phyloP scores from a whole-genome alignment of 2,113 vertebrate genomes.

The Glareola pratincola region DNA sequence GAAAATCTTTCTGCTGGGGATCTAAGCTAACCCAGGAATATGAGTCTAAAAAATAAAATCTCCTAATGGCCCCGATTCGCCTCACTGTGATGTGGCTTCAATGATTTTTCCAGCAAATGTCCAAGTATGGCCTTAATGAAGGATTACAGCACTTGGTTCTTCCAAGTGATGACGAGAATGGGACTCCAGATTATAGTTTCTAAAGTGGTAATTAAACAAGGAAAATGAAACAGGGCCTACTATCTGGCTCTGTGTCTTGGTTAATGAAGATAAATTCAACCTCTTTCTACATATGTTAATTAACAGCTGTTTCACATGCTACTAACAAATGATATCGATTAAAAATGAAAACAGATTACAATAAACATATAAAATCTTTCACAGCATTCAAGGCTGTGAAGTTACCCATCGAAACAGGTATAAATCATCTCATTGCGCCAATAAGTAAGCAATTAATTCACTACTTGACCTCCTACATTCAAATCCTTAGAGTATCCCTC shows the following conservation, averaged over 20 bases:
- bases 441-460: not conserved
- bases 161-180: not conserved
- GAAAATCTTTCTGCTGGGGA: not conserved
- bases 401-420: not conserved
- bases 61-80: not conserved
- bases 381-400: not conserved
- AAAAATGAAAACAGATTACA: conserved; percentile 6
- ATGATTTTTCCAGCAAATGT: not conserved
- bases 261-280: conserved; percentile 37
- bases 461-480: not conserved
- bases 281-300: not conserved
- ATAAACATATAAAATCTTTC: not conserved
- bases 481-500: not conserved
- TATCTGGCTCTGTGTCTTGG: not conserved
- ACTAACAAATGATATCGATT: not conserved
- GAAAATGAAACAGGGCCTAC: not conserved
- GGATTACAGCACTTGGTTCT: not conserved
- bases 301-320: not conserved
- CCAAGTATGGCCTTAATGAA: not conserved
- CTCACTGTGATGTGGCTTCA: accelerated
- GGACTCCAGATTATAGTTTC: not conserved
- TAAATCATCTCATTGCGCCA: not conserved
- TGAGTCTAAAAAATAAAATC: not conserved
- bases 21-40: not conserved
- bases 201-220: not conserved